phyloP scores from a whole-genome alignment of 2,888 invertebrate species.

The Spialia ferax region DNA sequence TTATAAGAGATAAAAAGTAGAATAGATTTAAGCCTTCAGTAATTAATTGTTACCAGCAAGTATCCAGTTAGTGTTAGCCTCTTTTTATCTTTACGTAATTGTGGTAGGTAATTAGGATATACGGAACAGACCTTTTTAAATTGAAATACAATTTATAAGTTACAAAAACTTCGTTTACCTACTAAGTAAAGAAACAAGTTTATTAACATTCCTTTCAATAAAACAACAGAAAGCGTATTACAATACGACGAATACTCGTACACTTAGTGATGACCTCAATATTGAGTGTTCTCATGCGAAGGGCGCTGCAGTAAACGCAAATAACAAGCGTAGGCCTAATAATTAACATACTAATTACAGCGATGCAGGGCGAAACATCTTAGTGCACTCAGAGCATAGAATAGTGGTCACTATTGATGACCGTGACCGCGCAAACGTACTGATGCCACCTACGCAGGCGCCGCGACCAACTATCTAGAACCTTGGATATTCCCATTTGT shows the following conservation, averaged over 20 bases:
- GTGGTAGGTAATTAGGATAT: too few relatives aligned
- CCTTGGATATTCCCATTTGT: conserved; percentile 44
- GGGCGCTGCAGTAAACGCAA: conserved; percentile 31
- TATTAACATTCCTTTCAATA: neutral
- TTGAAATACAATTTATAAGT: neutral
- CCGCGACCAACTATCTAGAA: conserved; percentile 56
- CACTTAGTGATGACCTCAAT: conserved; percentile 34
- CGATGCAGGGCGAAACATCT: conserved; percentile 22
- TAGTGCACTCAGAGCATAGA: conserved; percentile 18
- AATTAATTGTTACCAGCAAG: too few relatives aligned
- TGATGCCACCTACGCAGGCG: conserved; percentile 69
- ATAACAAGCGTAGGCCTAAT: conserved; percentile 36
- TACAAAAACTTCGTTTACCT: neutral
- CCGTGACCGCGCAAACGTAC: conserved; percentile 58
- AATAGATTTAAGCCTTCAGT: too few relatives aligned
- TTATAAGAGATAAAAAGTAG: too few relatives aligned
- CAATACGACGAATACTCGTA: conserved; percentile 6
- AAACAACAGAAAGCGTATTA: neutral
- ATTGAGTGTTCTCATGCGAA: conserved; percentile 34
- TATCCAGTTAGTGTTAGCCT: too few relatives aligned
- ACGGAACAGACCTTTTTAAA: neutral
- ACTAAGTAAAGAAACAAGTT: neutral
- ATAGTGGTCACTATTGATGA: conserved; percentile 54
- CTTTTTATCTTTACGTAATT: neutral
- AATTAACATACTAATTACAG: conserved; percentile 34